Base-by-base conservation (phyloP, 2,888 invertebrate species). In the Nezara viridula region DNA sequence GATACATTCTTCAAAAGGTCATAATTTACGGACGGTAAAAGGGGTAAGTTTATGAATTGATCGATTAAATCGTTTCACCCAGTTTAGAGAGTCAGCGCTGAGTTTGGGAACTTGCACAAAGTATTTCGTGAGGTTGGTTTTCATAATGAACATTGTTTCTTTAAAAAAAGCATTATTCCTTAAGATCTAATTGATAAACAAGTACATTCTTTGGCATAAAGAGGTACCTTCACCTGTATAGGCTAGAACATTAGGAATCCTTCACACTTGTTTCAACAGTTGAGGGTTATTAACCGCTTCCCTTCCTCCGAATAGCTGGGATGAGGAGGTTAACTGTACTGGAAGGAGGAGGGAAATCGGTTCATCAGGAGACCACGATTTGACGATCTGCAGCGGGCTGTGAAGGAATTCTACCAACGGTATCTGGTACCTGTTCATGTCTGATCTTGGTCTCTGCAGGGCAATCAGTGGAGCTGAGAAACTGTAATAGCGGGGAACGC, bases 321-420 rank as follows among this genome's bases (percentile, higher is more conserved):
- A 40, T n/a, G 40, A 40, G 44, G 44, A 77, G 77, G 77, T 1
- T 81, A 81, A 81, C 81, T 81, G 81, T 81, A 81, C n/a, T 44
- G 81, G 44, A 81, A 81, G 81, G 44, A 9, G 44, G 77, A 40
- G 40, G 40, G 21, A 47, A 81, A 40, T 47, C 2, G 81, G 24
- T 44, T n/a, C 37, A 81, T 81, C 81, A 24, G n/a, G 9, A 81
- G 81, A 81, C 81, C 81, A 81, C 81, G 81, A 81, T 47, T 81
- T 81, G 81, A 81, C 2, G 81, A 47, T 81, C 81, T 44, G 44
- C 44, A 44, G 81, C 44, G 81, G 81, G 44, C 81, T 40, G 81
- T 81, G 81, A 47, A 81, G 81, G 44, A 47, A 81, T 81, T 24
- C 81, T 40, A 44, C 81, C 81, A 81, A 81, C 81, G 81, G 81